These are phyloP conservation scores for Drosophila novamexicana DNA, from an alignment of 1,140 invertebrate species.

Conservation along the genomic window DNA sequence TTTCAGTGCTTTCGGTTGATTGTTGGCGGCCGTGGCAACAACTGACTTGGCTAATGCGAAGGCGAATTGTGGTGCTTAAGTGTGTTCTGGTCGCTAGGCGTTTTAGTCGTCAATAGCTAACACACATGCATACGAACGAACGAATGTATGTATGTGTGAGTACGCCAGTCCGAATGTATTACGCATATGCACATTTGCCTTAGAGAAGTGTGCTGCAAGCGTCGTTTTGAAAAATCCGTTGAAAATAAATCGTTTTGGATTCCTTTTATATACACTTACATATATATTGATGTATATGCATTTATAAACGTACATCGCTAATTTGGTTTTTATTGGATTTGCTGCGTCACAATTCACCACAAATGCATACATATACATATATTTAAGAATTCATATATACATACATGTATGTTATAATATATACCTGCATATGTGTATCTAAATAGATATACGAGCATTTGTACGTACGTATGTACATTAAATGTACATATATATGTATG, in stretches of 20 bases:
- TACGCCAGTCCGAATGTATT: constrained; percentile 29
- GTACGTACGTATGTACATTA: constrained; percentile 13
- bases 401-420: constrained; percentile 5
- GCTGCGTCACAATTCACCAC: constrained; percentile 44
- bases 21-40: constrained; percentile 70
- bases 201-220: background rate
- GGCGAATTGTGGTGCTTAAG: constrained; percentile 41
- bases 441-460: constrained; percentile 20
- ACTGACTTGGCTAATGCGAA: constrained; percentile 64
- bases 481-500: constrained; percentile 40
- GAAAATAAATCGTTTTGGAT: background rate
- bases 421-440: constrained; percentile 13
- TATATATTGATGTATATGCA: background rate
- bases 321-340: constrained; percentile 36
- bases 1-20: constrained; percentile 71
- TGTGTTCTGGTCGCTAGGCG: constrained; percentile 55
- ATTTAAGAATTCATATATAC: constrained; percentile 1
- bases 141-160: constrained; percentile 7
- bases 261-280: background rate
- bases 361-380: constrained; percentile 27
- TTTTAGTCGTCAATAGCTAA: constrained; percentile 46
- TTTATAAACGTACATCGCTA: constrained; percentile 12
- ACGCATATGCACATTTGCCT: constrained; percentile 38
- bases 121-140: constrained; percentile 23
- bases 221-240: constrained; percentile 1